phyloP scores from a whole-genome alignment of 2,113 vertebrate genomes.

The Hystrix brachyura region DNA sequence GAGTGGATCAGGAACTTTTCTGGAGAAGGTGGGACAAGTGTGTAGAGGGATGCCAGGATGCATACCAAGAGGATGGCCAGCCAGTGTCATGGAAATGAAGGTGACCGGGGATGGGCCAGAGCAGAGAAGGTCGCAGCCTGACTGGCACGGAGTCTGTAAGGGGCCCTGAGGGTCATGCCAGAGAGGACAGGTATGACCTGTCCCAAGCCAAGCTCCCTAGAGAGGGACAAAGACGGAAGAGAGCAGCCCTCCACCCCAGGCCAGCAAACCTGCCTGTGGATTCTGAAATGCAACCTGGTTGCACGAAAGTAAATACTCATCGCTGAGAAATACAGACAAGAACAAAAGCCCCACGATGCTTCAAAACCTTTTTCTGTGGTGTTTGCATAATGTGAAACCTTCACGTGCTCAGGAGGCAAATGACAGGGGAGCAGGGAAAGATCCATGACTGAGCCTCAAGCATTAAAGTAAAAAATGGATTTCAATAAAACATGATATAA shows the following conservation, averaged over 20 bases:
- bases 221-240: not conserved
- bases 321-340: conserved; percentile 47
- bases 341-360: conserved; percentile 53
- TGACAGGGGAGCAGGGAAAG: not conserved
- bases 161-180: not conserved
- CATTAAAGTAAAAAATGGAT: conserved; percentile 84
- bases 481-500: conserved; percentile 85
- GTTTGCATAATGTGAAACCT: conserved; percentile 78
- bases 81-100: not conserved
- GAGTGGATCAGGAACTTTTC: not conserved
- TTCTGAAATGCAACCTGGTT: conserved; percentile 53
- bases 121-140: not conserved
- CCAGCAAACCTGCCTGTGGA: not conserved
- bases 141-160: not conserved
- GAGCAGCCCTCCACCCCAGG: not conserved
- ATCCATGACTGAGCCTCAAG: conserved; percentile 74
- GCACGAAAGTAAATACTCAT: conserved; percentile 69
- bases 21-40: not conserved
- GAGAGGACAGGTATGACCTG: not conserved
- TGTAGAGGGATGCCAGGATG: not conserved
- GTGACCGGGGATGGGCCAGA: no score
- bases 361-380: conserved; percentile 59
- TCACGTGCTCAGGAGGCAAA: conserved; percentile 71
- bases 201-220: not conserved
- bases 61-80: not conserved